These are phyloP conservation scores for Blera fallax DNA, from an alignment of 2,888 invertebrate species.

Conservation along the genomic window DNA sequence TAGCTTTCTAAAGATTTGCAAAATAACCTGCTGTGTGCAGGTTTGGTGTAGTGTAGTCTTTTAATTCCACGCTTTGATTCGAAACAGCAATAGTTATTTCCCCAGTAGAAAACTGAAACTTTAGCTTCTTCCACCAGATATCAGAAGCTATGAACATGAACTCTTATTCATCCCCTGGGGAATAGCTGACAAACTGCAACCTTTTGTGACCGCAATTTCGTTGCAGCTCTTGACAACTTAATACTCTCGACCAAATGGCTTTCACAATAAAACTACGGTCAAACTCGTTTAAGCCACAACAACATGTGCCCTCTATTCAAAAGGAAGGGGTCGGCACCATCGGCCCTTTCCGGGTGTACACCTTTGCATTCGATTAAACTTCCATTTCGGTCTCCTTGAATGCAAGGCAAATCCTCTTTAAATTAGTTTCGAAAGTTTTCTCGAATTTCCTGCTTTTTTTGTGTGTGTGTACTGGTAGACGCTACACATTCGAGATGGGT, in stretches of 20 bases:
- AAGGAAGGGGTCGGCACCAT: not conserved
- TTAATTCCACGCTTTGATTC: too few species aligned
- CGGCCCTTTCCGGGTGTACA: constrained; percentile 10
- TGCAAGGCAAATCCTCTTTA: constrained; percentile 14
- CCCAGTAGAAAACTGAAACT: not conserved
- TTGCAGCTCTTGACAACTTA: constrained; percentile 35
- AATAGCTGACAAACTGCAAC: not conserved
- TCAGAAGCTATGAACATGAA: not conserved
- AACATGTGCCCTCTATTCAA: constrained; percentile 13
- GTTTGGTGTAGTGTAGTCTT: too few species aligned
- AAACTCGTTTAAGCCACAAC: constrained; percentile 3
- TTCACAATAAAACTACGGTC: constrained; percentile 20
- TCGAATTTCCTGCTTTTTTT: not conserved
- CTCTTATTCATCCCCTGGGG: not conserved
- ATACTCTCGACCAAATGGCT: constrained; percentile 35
- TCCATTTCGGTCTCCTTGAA: not conserved
- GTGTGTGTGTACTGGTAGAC: not conserved
- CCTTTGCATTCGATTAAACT: constrained; percentile 44
- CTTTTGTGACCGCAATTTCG: constrained; percentile 8
- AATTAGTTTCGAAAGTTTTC: constrained; percentile 31
- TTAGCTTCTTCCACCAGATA: not conserved
- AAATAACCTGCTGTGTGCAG: too few species aligned
- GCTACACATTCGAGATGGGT: not conserved
- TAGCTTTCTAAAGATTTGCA: too few species aligned
- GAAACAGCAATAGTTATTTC: too few species aligned